Conservation (phyloP, 2,888 invertebrate species). For the Cyclophora albipunctata region DNA sequence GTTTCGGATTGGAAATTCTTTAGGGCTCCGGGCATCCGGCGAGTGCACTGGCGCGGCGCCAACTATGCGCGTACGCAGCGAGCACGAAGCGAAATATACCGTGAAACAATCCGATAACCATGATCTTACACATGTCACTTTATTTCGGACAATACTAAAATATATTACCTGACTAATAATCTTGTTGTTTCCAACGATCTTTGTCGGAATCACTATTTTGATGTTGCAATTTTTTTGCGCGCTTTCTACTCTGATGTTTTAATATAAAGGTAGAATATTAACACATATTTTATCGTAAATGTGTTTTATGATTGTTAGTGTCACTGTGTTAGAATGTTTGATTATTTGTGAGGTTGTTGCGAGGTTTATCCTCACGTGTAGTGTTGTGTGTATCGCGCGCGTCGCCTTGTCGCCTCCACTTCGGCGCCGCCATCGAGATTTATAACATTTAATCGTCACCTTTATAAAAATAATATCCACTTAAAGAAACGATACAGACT, state of each 20-base stretch:
- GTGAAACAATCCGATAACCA: conserved; percentile 31
- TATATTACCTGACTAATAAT: conserved; percentile 24
- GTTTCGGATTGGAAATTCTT: conserved; percentile 26
- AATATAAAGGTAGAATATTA: no score
- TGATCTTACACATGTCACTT: conserved; percentile 30
- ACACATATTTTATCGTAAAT: neutral
- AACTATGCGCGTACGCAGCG: conserved; percentile 47
- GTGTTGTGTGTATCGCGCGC: conserved; percentile 1
- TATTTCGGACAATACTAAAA: conserved; percentile 29
- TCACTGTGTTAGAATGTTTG: no score
- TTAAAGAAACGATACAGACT: conserved; percentile 12
- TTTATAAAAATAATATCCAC: conserved; percentile 20
- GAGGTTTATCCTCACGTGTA: no score
- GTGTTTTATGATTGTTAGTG: no score
- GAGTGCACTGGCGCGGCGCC: conserved; percentile 57
- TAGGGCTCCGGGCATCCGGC: conserved; percentile 44
- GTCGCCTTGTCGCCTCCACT: conserved; percentile 6
- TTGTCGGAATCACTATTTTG: conserved; percentile 16
- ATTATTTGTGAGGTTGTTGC: no score
- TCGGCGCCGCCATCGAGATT: conserved; percentile 33
- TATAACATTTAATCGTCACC: conserved; percentile 26
- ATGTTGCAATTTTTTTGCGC: no score
- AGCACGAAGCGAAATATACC: conserved; percentile 47
- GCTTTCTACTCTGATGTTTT: no score
- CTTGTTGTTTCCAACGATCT: conserved; percentile 17